A percentile compares a stretch with the other conserved stretches of the same genome.
Evolutionary conservation across 2,888 invertebrate species (phyloP).

Genomic region (Geotrupes spiniger): DNA sequence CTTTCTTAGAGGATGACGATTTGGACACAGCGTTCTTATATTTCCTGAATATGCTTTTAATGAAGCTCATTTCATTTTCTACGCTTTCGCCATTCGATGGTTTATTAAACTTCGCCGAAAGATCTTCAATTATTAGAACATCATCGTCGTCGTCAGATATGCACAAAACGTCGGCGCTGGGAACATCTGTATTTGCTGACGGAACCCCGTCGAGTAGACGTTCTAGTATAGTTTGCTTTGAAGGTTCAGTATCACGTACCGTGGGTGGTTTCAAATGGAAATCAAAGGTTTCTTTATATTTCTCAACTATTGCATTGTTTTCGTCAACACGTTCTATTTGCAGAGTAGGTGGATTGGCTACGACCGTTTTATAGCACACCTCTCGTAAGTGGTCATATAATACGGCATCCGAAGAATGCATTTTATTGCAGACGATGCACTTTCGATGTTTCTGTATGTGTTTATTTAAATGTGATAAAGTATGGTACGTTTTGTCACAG

Average conservation of each 20-base stretch:
- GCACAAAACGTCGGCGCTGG: too few species aligned
- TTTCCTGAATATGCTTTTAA: conserved; percentile 12
- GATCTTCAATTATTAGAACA: too few species aligned
- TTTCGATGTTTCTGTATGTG: too few species aligned
- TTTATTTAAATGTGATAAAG: too few species aligned
- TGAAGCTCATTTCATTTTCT: conserved; percentile 6
- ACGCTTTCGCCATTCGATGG: not conserved
- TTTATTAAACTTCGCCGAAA: too few species aligned
- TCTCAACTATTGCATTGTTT: conserved; percentile 8
- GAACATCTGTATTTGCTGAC: too few species aligned
- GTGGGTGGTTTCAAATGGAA: not conserved
- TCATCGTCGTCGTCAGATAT: not conserved
- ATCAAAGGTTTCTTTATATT: conserved; percentile 17
- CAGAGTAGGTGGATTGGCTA: conserved; percentile 10
- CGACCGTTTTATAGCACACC: conserved; percentile 17
- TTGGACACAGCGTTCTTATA: conserved; percentile 11
- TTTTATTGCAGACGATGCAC: too few species aligned
- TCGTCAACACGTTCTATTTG: conserved; percentile 15
- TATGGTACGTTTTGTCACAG: too few species aligned
- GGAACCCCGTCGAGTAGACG: too few species aligned
- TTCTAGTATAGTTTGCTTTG: too few species aligned
- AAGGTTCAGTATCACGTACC: too few species aligned
- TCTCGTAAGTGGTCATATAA: conserved; percentile 14
- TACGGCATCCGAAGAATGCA: conserved; percentile 12
- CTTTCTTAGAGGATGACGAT: conserved; percentile 8